phyloP scores from a whole-genome alignment of 2,113 vertebrate genomes.

The Phalacrocorax pelagicus region DNA sequence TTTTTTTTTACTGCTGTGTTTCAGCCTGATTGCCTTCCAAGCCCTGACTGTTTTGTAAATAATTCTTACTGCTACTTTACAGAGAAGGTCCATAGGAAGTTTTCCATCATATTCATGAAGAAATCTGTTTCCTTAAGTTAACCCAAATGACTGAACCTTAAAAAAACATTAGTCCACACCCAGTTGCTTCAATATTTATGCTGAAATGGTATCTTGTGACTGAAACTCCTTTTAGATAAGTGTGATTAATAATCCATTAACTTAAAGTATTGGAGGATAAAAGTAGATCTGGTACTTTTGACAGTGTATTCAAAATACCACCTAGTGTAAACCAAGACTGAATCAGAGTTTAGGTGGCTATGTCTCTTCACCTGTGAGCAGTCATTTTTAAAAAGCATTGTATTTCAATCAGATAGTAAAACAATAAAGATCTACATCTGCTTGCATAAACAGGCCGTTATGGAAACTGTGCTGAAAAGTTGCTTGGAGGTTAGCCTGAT shows the following conservation, averaged over 20 bases:
- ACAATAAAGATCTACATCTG: background rate
- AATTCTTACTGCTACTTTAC: background rate
- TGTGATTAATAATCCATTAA: background rate
- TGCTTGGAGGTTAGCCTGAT: background rate
- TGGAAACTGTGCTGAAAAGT: background rate
- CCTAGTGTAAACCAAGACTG: background rate
- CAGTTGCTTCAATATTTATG: slow-evolving; percentile 4
- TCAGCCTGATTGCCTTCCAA: background rate
- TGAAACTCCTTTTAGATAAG: background rate
- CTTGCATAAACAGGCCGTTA: background rate
- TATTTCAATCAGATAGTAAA: slow-evolving; percentile 36
- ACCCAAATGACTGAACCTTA: background rate
- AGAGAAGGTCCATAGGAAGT: background rate
- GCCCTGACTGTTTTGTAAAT: background rate
- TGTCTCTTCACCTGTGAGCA: background rate
- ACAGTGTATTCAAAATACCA: background rate
- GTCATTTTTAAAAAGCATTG: background rate
- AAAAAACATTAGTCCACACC: background rate
- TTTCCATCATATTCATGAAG: background rate
- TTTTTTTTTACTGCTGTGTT: background rate
- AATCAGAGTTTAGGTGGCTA: background rate
- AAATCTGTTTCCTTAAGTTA: background rate
- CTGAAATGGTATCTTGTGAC: background rate
- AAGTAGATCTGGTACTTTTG: background rate
- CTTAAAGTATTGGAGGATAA: background rate